Evolutionary conservation across 2,888 invertebrate genomes (phyloP), one percentile per base, ranked within the genome.

Genomic region (Lypha dubia): DNA sequence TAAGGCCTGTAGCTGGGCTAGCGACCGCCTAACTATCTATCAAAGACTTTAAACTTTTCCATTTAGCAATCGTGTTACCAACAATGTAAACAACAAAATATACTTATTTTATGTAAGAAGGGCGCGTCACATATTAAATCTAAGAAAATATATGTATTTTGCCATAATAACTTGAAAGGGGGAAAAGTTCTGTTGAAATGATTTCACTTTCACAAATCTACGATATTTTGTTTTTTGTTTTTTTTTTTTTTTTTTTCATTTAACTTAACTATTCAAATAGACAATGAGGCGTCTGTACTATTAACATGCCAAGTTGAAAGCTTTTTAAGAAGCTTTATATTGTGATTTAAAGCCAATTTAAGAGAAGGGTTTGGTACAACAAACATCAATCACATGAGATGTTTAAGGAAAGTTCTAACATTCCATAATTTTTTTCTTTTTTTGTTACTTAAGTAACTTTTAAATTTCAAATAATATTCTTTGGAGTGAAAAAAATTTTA

Each of bases 231-330:
- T 6, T n/a, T 44, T 44, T 44, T 13, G 35, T 28, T 28, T 28
- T n/a, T n/a, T 46, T 65, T 46, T 44, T 44, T 6, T n/a, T 44
- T 44, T 44, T 13, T 5, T 28, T 28, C 5, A 28, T 41, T 13
- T 15, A 63, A 32, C 1, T 11, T 7, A 68, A 68, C 6, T 68
- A n/a, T 11, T n/a, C 38, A 38, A 70, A 9, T 0, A 70, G 22
- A 11, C 9, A 60, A 49, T 0, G 32, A 35, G 35, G 28, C 44
- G 28, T 13, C 20, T 51, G 51, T 3, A 28, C 22, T 56, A 46
- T 71, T 32, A 11, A 38, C n/a, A 38, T 58, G 24, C 46, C 46
- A 58, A 22, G 11, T 41, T 44, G 51, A 58, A 71, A 28, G 58
- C 44, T 32, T 71, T 71, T 32, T 58, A 58, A 58, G 32, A 6